Percentiles rank a stretch among this genome's conserved stretches.
Evolutionary conservation across 2,888 invertebrate species (phyloP).

Genomic region (Galeopsomyia nigrocyanea): DNA sequence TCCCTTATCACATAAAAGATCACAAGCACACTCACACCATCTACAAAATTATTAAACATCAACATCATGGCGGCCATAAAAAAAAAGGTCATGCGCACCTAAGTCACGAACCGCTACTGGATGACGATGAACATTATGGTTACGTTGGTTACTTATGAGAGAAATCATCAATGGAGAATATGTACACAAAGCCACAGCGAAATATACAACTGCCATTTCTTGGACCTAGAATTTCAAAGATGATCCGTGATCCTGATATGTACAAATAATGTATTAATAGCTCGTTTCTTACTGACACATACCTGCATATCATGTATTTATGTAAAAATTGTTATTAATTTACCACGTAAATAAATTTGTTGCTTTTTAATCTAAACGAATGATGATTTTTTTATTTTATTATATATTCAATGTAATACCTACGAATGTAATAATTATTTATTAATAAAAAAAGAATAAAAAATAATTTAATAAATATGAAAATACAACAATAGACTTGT

Average conservation of each 20-base stretch:
- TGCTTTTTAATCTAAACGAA: neutral
- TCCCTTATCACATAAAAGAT: constrained; percentile 78
- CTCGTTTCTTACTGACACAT: neutral
- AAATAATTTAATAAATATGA: no score
- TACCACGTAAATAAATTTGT: neutral
- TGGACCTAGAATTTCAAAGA: constrained; percentile 18
- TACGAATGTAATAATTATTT: no score
- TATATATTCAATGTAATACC: no score
- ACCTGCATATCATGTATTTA: neutral
- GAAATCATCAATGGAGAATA: neutral
- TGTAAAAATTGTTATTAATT: neutral
- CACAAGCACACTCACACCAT: constrained; percentile 80
- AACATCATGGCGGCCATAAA: constrained; percentile 62
- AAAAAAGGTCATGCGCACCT: constrained; percentile 52
- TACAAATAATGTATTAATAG: constrained; percentile 37
- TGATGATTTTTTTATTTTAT: no score
- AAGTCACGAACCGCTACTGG: constrained; percentile 27
- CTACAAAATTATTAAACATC: constrained; percentile 77
- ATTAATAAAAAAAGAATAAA: no score
- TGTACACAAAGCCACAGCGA: constrained; percentile 12
- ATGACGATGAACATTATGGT: constrained; percentile 3
- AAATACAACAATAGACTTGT: no score
- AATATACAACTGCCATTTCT: constrained; percentile 4
- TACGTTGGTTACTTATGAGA: constrained; percentile 13
- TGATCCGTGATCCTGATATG: constrained; percentile 24